These are phyloP conservation scores for Lasioglossum morio DNA, from an alignment of 2,888 invertebrate genomes.

Conservation along the genomic window DNA sequence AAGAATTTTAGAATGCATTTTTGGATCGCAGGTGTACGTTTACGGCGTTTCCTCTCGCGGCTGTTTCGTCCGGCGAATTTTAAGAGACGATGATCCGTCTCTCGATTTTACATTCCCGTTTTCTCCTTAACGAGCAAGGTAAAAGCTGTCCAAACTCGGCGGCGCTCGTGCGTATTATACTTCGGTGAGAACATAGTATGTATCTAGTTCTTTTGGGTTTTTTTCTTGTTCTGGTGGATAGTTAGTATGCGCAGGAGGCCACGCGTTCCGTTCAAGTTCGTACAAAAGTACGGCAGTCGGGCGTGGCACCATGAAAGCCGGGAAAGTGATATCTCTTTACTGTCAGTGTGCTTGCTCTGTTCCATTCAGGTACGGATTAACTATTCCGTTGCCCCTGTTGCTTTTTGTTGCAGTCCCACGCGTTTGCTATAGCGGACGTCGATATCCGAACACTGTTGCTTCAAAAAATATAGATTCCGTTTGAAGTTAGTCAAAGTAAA, in stretches of 20 bases:
- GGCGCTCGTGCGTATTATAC: not conserved
- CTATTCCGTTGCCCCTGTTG: constrained; percentile 20
- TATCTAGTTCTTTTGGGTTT: not conserved
- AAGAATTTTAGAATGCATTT: not conserved
- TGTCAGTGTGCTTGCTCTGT: constrained; percentile 49
- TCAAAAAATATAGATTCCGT: not conserved
- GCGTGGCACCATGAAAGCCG: constrained; percentile 76
- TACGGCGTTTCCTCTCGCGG: constrained; percentile 39
- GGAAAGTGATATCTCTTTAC: constrained; percentile 74
- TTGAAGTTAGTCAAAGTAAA: not conserved
- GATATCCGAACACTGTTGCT: not conserved
- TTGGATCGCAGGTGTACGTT: not conserved
- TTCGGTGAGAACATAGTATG: constrained; percentile 14
- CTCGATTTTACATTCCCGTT: not conserved
- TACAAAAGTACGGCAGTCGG: constrained; percentile 61
- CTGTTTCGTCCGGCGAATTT: not conserved
- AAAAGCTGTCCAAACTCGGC: not conserved
- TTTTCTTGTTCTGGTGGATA: not conserved
- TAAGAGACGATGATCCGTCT: not conserved
- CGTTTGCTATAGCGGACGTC: not conserved
- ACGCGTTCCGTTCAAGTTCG: constrained; percentile 56
- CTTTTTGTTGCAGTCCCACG: not conserved
- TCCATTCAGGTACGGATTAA: constrained; percentile 57
- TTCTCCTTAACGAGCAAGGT: constrained; percentile 4
- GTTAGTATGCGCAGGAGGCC: constrained; percentile 39